Base-by-base conservation (phyloP, 2,888 invertebrate species). In the Polydrusus cervinus region DNA sequence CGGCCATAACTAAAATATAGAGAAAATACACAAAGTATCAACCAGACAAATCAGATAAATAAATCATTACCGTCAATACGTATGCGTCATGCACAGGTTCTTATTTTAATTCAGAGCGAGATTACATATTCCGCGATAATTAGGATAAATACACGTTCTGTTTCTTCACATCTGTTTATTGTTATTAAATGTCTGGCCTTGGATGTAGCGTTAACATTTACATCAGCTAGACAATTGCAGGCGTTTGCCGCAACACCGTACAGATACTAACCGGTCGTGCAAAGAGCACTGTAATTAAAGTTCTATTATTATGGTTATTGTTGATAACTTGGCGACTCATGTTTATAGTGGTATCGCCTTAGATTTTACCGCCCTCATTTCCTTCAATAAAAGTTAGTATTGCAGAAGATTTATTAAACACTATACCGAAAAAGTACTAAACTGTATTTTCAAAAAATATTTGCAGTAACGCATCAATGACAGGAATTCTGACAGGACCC, bases 121-220 rank as follows among this genome's bases (percentile, higher is more conserved):
- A 57, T 69, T 60, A 60, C 69, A 20, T 47, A 60, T 47, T 45
- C 47, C 8, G 34, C 14, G 69, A 69, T 69, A 69, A 69, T 69
- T 57, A 69, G 47, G 10, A 60, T 69, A 65, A 65, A 65, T 45
- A 65, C 49, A 47, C n/a, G 47, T 10, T n/a, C n/a, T n/a, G n/a
- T n/a, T n/a, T n/a, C n/a, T n/a, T n/a, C n/a, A 7, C 16, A 14
- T 47, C 66, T 60, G 66, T 60, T 72, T 72, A 60, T 66, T 66
- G 13, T 70, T 72, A 67, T 72, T 72, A 55, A 34, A 47, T 57
- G 64, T 69, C 73, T 73, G 73, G 73, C 69, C 74, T 74, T 74
- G 74, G 38, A 55, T 60, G 25, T 60, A 61, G 18, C 62, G 70
- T 62, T 70, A 61, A 62, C 51, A 70, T 70, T 70, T 70, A 51